Conservation (phyloP, 2,113 vertebrate species). For the Hippocampus guttulatus region DNA sequence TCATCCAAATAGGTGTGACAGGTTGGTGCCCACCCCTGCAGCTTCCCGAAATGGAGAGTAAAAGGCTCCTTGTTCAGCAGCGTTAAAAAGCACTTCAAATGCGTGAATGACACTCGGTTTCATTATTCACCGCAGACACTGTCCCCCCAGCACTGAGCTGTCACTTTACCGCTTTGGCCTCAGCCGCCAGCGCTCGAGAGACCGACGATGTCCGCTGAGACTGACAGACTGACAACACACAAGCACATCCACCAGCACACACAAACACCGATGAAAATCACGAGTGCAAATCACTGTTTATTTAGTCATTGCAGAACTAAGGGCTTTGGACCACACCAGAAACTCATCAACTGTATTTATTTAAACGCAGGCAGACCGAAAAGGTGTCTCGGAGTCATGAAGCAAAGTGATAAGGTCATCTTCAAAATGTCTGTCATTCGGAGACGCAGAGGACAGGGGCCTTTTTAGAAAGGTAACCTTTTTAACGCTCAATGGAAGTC, state of each 20-base stretch:
- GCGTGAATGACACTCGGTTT: slow-evolving; percentile 43
- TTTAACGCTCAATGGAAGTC: too few species aligned
- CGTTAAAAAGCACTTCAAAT: slow-evolving; percentile 46
- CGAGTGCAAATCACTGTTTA: not conserved
- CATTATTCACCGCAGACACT: slow-evolving; percentile 42
- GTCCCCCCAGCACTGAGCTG: slow-evolving; percentile 48
- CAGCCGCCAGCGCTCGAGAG: slow-evolving; percentile 24
- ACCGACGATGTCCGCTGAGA: slow-evolving; percentile 40
- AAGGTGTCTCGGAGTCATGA: too few species aligned
- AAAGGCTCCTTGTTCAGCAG: slow-evolving; percentile 36
- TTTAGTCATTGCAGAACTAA: too few species aligned
- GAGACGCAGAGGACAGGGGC: too few species aligned
- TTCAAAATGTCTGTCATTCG: too few species aligned
- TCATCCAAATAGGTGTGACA: slow-evolving; percentile 27
- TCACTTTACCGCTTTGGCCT: slow-evolving; percentile 31
- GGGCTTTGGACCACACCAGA: too few species aligned
- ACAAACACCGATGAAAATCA: not conserved
- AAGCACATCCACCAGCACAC: not conserved
- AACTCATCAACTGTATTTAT: too few species aligned
- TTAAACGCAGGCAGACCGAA: too few species aligned
- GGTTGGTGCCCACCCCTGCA: not conserved
- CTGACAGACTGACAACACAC: slow-evolving; percentile 4
- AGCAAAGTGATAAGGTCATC: too few species aligned
- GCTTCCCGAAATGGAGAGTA: slow-evolving; percentile 17
- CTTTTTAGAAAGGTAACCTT: too few species aligned